These are phyloP conservation scores for Oasisia sp. DNA, from an alignment of 2,888 invertebrate species.

Conservation along the genomic window DNA sequence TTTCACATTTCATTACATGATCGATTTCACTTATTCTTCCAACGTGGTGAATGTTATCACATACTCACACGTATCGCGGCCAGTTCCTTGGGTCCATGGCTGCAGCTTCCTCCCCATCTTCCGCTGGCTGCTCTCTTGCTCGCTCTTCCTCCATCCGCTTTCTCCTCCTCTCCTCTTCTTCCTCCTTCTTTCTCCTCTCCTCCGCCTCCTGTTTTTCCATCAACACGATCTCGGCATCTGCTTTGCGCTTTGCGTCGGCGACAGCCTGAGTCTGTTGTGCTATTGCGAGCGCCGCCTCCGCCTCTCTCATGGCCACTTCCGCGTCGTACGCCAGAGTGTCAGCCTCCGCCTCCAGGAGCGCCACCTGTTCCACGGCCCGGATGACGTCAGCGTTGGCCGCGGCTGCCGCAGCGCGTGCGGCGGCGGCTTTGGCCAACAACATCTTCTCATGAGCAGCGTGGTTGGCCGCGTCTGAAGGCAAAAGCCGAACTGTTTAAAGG, in stretches of 20 bases:
- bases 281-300: neutral
- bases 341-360: neutral
- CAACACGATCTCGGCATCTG: neutral
- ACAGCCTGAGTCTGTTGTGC: neutral
- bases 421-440: neutral
- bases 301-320: neutral
- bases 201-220: neutral
- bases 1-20: too few relatives aligned
- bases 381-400: neutral
- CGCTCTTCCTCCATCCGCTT: constrained; percentile 42
- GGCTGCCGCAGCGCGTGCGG: neutral
- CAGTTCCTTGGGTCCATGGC: constrained; percentile 54
- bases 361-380: neutral
- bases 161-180: constrained; percentile 41
- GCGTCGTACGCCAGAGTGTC: neutral
- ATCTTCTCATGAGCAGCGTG: neutral
- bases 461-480: neutral
- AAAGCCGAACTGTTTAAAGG: neutral
- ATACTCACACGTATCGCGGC: constrained; percentile 54
- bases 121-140: constrained; percentile 39
- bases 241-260: neutral
- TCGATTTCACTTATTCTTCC: too few relatives aligned
- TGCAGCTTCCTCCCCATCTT: constrained; percentile 44
- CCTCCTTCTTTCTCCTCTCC: neutral
- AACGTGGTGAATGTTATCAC: too few relatives aligned